phyloP scores from a whole-genome alignment of 2,113 vertebrate genomes.

The Colinus virginianus region DNA sequence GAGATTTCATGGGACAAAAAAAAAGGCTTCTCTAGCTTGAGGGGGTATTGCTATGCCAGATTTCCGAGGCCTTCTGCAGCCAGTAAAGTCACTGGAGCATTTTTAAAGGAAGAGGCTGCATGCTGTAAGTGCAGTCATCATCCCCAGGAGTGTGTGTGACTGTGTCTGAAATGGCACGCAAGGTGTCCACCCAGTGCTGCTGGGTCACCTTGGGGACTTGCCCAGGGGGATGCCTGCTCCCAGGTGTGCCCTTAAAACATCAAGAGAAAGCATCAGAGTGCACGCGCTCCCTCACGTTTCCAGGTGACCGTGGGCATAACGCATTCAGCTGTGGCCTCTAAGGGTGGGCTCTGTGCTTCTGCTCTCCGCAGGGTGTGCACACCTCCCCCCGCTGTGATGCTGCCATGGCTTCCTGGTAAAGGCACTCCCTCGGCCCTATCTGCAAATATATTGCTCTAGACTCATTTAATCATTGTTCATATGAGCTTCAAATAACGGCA shows the following conservation, averaged over 20 bases:
- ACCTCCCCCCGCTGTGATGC: background rate
- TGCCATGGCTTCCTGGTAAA: background rate
- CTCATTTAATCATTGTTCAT: no score
- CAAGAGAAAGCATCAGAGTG: background rate
- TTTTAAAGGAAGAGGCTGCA: background rate
- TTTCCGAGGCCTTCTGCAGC: constrained; percentile 32
- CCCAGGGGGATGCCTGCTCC: background rate
- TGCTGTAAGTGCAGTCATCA: background rate
- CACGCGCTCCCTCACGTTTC: background rate
- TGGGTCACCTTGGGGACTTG: background rate
- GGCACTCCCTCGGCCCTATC: no score
- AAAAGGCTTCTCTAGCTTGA: constrained; percentile 32
- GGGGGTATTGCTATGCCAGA: constrained; percentile 15
- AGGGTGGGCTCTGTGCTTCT: background rate
- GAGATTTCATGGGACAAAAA: constrained; percentile 35
- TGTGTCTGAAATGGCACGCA: background rate
- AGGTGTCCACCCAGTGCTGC: background rate
- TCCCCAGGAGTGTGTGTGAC: background rate
- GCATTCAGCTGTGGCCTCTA: background rate
- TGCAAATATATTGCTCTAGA: no score
- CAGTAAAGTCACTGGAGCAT: background rate
- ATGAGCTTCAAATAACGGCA: no score
- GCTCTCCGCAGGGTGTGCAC: background rate
- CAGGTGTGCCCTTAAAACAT: background rate
- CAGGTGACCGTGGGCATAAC: fast-evolving